Evolutionary conservation across 2,888 invertebrate species (phyloP), one percentile per base, ranked within the genome.

Genomic region (Gnatocerus cornutus): DNA sequence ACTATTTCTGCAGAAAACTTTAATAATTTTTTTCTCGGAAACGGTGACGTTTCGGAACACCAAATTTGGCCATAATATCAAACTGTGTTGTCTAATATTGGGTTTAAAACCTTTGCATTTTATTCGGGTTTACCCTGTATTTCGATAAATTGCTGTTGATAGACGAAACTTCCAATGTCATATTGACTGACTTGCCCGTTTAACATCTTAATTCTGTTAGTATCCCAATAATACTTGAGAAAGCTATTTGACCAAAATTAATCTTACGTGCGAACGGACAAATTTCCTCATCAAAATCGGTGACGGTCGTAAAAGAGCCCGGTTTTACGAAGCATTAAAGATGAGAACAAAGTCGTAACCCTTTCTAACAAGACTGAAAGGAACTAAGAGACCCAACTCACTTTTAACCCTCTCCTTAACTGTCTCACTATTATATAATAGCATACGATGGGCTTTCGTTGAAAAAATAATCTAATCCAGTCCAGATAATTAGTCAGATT

Each of bases 231-330:
- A 78, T 76, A 78, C 74, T 78, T 75, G 73, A 74, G 74, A 75
- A 75, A 75, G 74, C 69, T 69, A 75, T 77, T 76, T 74, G 74
- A 72, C 73, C 77, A 74, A 78, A 78, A 78, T 77, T 78, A 77
- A 78, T 77, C 74, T 77, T 77, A 77, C 77, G 78, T 78, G 78
- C 73, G 74, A 78, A 77, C 75, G 75, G 74, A 78, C 78, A 79
- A 79, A 78, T 78, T 78, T 77, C 74, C 74, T 71, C 76, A 76
- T 79, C 71, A 77, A 77, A 79, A 78, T 79, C 76, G 78, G 76
- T 73, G 73, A 74, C 72, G 74, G 73, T 77, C 77, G 76, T 78
- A 77, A 78, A 78, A 75, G 74, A 71, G 70, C 73, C 73, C 73
- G 67, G 77, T 77, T 78, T 77, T 78, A 78, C 74, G 76, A 74